phyloP scores from a whole-genome alignment of 2,797 vertebrate genomes.

The Paedocypris micromegethes region DNA sequence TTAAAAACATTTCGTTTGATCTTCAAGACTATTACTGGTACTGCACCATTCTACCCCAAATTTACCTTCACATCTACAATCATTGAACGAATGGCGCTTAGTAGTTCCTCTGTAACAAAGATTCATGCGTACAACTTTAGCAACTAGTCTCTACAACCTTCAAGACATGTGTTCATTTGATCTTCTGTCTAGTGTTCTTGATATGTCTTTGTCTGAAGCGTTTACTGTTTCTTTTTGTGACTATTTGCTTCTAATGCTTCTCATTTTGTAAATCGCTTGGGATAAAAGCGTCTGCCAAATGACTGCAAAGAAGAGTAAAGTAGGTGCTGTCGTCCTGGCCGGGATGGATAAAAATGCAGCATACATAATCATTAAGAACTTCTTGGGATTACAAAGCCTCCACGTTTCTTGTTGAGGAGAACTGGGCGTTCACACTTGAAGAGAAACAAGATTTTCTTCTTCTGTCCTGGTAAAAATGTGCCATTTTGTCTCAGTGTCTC shows the following conservation, averaged over 20 bases:
- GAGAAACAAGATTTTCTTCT: conserved; percentile 8
- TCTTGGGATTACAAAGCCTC: conserved; percentile 6
- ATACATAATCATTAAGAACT: conserved; percentile 12
- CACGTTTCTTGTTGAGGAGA: conserved; percentile 19
- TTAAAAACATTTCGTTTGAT: too few relatives aligned
- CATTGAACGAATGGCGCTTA: too few relatives aligned
- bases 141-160: too few relatives aligned
- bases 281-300: conserved; percentile 16
- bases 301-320: not conserved
- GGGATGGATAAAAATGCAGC: not conserved
- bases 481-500: conserved; percentile 49
- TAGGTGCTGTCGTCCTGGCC: conserved; percentile 7
- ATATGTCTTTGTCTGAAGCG: too few relatives aligned
- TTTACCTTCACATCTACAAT: too few relatives aligned
- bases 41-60: too few relatives aligned
- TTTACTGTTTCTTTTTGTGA: too few relatives aligned
- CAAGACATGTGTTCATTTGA: not conserved
- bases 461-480: conserved; percentile 20
- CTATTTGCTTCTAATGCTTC: too few relatives aligned
- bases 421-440: conserved; percentile 20
- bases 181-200: conserved; percentile 2
- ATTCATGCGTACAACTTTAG: too few relatives aligned
- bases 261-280: conserved; percentile 4
- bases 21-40: too few relatives aligned
- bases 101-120: too few relatives aligned